phyloP scores from a whole-genome alignment of 2,888 invertebrate genomes.

The Pristionchus entomophagus region DNA sequence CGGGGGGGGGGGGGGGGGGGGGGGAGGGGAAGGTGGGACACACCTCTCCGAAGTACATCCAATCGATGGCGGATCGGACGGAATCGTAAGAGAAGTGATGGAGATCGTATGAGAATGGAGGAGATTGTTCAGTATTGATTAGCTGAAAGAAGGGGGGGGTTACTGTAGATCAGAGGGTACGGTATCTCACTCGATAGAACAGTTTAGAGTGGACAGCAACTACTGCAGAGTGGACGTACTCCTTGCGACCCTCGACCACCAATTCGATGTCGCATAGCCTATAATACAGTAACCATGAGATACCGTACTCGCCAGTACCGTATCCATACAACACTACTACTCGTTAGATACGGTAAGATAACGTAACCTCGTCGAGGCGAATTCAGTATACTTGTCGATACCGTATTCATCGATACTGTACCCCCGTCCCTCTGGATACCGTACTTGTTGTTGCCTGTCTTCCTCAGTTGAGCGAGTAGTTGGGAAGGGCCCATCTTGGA shows the following conservation, averaged over 20 bases:
- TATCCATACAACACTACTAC: too few relatives aligned
- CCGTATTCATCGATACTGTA: background rate
- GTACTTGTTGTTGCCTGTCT: constrained; percentile 35
- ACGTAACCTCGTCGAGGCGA: too few relatives aligned
- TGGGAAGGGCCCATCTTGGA: background rate
- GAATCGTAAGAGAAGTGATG: background rate
- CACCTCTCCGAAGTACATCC: constrained; percentile 45
- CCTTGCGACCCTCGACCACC: constrained; percentile 17
- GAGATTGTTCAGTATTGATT: constrained; percentile 31
- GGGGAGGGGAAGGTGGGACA: background rate
- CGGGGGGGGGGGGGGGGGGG: background rate
- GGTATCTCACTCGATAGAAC: constrained; percentile 37
- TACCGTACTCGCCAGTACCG: background rate
- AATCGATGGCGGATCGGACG: constrained; percentile 6
- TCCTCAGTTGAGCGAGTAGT: constrained; percentile 32
- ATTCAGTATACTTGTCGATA: too few relatives aligned
- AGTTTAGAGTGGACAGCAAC: constrained; percentile 36
- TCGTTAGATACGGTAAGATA: background rate
- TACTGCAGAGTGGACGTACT: constrained; percentile 38
- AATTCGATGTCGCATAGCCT: constrained; percentile 37
- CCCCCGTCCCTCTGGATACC: background rate
- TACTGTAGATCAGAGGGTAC: background rate
- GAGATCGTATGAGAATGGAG: constrained; percentile 44
- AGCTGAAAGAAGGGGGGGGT: constrained; percentile 11
- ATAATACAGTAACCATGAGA: background rate